These are phyloP conservation scores for Himalopsyche kuldschensis DNA, from an alignment of 2,888 invertebrate genomes.

Conservation along the genomic window DNA sequence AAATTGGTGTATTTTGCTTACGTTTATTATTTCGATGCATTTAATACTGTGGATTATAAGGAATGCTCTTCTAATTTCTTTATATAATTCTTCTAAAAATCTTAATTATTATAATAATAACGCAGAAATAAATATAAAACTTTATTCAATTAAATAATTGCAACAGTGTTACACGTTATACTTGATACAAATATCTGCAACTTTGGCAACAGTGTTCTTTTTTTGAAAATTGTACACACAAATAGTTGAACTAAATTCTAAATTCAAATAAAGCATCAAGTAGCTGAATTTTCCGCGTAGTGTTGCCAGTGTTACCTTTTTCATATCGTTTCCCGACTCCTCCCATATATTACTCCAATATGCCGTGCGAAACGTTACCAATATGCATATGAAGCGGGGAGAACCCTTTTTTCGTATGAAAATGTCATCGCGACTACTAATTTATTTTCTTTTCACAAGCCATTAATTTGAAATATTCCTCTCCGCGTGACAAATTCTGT, in stretches of 20 bases:
- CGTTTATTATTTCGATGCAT: too few relatives aligned
- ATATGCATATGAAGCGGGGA: conserved; percentile 23
- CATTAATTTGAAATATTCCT: neutral
- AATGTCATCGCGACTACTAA: neutral
- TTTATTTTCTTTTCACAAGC: neutral
- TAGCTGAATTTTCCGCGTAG: conserved; percentile 20
- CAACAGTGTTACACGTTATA: too few relatives aligned
- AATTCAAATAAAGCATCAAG: conserved; percentile 28
- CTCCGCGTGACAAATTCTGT: neutral
- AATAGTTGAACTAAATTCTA: neutral
- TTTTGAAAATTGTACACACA: too few relatives aligned
- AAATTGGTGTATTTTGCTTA: too few relatives aligned
- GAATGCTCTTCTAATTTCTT: too few relatives aligned
- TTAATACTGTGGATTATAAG: too few relatives aligned
- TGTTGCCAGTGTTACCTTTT: conserved; percentile 26
- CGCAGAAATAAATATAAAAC: too few relatives aligned
- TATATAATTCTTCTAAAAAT: too few relatives aligned
- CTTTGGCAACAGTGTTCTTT: too few relatives aligned
- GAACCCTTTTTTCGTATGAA: neutral
- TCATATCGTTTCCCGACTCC: conserved; percentile 23
- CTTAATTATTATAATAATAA: too few relatives aligned
- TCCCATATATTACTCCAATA: conserved; percentile 27
- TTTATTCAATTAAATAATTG: too few relatives aligned
- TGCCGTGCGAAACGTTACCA: conserved; percentile 22
- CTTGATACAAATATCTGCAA: too few relatives aligned